Conservation (phyloP, 2,888 invertebrate genomes). For the Drosophila paranaensis region DNA sequence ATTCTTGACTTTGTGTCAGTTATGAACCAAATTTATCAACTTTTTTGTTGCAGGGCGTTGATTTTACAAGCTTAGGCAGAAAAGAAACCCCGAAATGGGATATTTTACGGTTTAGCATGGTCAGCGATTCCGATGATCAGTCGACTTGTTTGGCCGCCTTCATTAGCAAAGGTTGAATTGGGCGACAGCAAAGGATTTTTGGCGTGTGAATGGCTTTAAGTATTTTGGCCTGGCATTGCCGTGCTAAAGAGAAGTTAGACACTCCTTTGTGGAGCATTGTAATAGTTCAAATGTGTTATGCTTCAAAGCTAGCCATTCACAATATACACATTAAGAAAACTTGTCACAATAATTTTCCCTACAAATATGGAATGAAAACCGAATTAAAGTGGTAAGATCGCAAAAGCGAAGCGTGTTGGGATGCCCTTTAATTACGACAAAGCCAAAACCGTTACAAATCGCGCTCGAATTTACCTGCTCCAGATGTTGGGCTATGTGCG, state of each 20-base stretch:
- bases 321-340: slow-evolving; percentile 60
- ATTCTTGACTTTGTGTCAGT: slow-evolving; percentile 68
- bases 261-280: neutral
- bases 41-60: slow-evolving; percentile 50
- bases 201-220: slow-evolving; percentile 19
- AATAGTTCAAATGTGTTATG: neutral
- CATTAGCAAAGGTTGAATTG: slow-evolving; percentile 48
- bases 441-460: slow-evolving; percentile 82
- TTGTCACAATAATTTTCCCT: slow-evolving; percentile 66
- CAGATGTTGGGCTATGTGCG: slow-evolving; percentile 18
- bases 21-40: slow-evolving; percentile 68
- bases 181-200: no score
- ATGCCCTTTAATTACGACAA: slow-evolving; percentile 65
- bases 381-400: slow-evolving; percentile 23
- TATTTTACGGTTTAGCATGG: slow-evolving; percentile 38
- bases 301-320: neutral
- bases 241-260: no score
- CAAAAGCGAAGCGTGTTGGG: slow-evolving; percentile 30
- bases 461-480: slow-evolving; percentile 82
- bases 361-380: slow-evolving; percentile 9
- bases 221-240: neutral
- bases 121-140: slow-evolving; percentile 47
- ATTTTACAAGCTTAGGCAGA: slow-evolving; percentile 34
- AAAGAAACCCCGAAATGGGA: neutral
- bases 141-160: slow-evolving; percentile 43